Evolutionary conservation across 1,140 invertebrate species (phyloP).

Genomic region (Halictus rubicundus): DNA sequence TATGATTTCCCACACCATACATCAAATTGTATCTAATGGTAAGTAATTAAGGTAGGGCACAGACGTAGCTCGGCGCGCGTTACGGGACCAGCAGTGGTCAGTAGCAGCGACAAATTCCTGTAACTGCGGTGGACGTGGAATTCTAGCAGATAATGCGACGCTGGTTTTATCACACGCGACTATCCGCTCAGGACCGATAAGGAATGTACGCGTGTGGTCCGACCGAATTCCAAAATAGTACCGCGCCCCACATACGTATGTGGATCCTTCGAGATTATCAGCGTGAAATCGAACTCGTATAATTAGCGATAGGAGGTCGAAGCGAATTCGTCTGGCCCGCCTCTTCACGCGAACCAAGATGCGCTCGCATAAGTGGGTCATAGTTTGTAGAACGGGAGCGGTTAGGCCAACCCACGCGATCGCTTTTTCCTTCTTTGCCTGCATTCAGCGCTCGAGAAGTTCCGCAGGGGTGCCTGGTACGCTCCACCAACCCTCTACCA

Average conservation of each 20-base stretch:
- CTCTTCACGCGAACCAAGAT: constrained; percentile 46
- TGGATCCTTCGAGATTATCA: constrained; percentile 38
- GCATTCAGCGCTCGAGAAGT: constrained; percentile 59
- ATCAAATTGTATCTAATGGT: constrained; percentile 38
- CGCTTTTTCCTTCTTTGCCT: constrained; percentile 67
- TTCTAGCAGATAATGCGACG: not conserved
- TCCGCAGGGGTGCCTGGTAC: constrained; percentile 70
- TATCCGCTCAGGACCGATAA: constrained; percentile 14
- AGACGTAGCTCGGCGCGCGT: not conserved
- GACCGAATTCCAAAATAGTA: constrained; percentile 48
- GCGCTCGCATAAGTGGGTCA: constrained; percentile 69
- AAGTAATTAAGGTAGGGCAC: not conserved
- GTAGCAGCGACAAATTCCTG: not conserved
- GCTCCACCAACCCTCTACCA: constrained; percentile 40
- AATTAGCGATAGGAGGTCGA: constrained; percentile 57
- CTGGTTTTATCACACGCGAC: constrained; percentile 23
- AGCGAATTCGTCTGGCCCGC: constrained; percentile 45
- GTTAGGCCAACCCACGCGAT: constrained; percentile 69
- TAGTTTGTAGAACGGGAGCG: constrained; percentile 46
- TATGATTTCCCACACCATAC: constrained; percentile 41
- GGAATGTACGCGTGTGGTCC: constrained; percentile 17
- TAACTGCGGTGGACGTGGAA: not conserved
- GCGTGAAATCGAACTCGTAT: constrained; percentile 38
- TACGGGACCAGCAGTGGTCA: not conserved
- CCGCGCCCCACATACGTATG: not conserved